phyloP scores from a whole-genome alignment of 2,113 vertebrate species.

The Mesitornis unicolor region DNA sequence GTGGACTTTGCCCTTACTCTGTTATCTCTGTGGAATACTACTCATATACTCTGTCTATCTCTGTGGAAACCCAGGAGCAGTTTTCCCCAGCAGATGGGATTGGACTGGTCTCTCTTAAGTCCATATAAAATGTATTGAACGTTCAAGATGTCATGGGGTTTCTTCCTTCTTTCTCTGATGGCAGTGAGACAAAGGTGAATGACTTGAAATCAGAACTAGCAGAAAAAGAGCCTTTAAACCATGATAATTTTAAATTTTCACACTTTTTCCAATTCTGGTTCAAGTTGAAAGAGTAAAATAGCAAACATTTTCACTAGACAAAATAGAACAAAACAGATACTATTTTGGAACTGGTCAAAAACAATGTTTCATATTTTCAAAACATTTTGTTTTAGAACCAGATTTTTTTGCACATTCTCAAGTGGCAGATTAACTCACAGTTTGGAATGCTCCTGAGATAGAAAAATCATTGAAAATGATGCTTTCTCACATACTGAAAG shows the following conservation, averaged over 20 bases:
- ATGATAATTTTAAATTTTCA: not conserved
- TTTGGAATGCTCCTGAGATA: not conserved
- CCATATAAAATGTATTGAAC: not conserved
- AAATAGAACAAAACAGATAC: not conserved
- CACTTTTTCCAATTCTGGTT: not conserved
- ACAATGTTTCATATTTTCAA: not conserved
- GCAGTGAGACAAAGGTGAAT: not conserved
- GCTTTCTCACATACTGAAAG: not conserved
- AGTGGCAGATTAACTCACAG: not conserved
- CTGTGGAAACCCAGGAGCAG: not conserved
- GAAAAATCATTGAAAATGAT: not conserved
- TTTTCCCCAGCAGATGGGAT: not conserved
- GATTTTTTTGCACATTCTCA: not conserved
- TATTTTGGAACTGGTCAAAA: conserved; percentile 14
- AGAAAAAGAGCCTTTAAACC: not conserved
- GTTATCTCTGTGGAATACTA: too few species aligned
- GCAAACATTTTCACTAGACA: not conserved
- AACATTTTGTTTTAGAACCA: not conserved
- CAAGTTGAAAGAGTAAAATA: not conserved
- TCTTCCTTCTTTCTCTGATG: not conserved
- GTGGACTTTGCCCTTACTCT: not conserved
- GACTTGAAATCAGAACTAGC: not conserved
- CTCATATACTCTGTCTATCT: too few species aligned
- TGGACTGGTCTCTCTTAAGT: not conserved
- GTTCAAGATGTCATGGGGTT: not conserved